phyloP scores from a whole-genome alignment of 2,797 vertebrate genomes.

The Distichodus sexfasciatus region DNA sequence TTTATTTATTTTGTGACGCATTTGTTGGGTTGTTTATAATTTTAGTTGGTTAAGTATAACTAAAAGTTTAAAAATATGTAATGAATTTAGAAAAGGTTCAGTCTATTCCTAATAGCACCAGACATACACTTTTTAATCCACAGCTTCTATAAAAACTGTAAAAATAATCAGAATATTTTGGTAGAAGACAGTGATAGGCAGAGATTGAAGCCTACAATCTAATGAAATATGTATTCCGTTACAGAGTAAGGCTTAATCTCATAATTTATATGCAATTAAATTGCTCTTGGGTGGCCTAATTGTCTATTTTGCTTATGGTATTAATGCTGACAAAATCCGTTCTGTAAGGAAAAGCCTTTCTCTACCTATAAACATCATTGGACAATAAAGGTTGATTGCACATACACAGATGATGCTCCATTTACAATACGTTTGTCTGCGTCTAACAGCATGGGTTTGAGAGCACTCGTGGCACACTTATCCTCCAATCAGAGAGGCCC shows the following conservation, averaged over 20 bases:
- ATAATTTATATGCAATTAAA: background rate
- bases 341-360: slow-evolving; percentile 13
- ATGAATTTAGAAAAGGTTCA: too few relatives aligned
- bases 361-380: slow-evolving; percentile 18
- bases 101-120: too few relatives aligned
- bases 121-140: too few relatives aligned
- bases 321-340: slow-evolving; percentile 2
- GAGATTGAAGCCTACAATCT: too few relatives aligned
- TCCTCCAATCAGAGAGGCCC: slow-evolving; percentile 41
- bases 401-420: slow-evolving; percentile 29
- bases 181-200: too few relatives aligned
- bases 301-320: background rate
- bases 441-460: slow-evolving; percentile 49
- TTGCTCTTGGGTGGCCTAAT: background rate
- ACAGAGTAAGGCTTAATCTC: too few relatives aligned
- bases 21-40: too few relatives aligned
- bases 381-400: slow-evolving; percentile 29
- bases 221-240: background rate
- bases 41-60: too few relatives aligned
- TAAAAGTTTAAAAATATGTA: too few relatives aligned
- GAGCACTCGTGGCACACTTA: slow-evolving; percentile 49
- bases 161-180: too few relatives aligned
- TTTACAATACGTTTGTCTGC: slow-evolving; percentile 43
- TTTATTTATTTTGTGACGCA: too few relatives aligned
- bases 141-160: too few relatives aligned